Percentiles rank a stretch among this genome's conserved stretches.
These are phyloP conservation scores for Kobus ellipsiprymnus DNA, from an alignment of 2,113 vertebrate species.

Conservation along the genomic window DNA sequence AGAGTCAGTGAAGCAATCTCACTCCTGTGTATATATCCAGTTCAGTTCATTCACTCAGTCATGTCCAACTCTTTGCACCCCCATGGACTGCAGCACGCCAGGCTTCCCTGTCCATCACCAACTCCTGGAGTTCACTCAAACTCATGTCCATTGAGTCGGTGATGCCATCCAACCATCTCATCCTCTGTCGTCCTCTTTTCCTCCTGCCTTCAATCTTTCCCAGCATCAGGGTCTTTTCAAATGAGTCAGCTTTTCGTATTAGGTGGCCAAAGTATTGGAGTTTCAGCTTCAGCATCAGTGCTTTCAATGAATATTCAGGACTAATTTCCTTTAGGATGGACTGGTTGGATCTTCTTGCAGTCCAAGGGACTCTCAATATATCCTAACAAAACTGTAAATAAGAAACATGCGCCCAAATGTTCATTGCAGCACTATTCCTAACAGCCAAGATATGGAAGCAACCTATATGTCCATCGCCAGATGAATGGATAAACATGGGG, in stretches of 20 bases:
- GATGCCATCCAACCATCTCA: not conserved
- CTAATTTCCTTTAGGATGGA: not conserved
- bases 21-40: not conserved
- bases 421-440: not conserved
- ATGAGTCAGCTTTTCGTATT: rapidly evolving
- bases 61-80: rapidly evolving
- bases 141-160: not conserved
- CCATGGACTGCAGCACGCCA: no score
- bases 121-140: not conserved
- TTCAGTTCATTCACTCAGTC: rapidly evolving
- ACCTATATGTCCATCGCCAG: not conserved
- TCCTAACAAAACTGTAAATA: not conserved
- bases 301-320: not conserved
- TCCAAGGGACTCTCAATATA: not conserved
- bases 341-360: not conserved
- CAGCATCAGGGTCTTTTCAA: not conserved
- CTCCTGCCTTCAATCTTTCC: not conserved
- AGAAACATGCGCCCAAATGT: not conserved
- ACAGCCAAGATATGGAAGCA: not conserved
- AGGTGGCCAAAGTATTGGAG: not conserved
- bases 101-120: not conserved
- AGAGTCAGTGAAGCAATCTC: not conserved
- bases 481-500: not conserved
- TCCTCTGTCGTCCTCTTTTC: not conserved
- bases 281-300: not conserved